Conservation (phyloP, 2,113 vertebrate species). For the Malurus elegans region DNA sequence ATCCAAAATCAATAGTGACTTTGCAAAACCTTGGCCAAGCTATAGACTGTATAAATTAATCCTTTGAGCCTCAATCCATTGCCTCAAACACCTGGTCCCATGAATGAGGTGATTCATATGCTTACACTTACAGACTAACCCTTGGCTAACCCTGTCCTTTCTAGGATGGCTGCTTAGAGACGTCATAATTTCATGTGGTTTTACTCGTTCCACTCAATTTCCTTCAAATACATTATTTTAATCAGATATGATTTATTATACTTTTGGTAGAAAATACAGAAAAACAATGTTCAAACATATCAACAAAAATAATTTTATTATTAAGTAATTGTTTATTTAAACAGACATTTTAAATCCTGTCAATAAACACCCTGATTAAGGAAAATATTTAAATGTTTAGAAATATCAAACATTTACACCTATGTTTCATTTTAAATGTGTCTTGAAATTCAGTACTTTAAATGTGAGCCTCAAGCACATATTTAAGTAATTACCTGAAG, state of each 20-base stretch:
- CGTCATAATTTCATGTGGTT: background rate
- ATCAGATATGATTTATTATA: background rate
- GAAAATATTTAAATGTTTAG: background rate
- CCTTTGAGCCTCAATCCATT: background rate
- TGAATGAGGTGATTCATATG: background rate
- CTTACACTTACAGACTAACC: background rate
- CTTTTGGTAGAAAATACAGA: background rate
- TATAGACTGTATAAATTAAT: background rate
- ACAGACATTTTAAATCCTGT: background rate
- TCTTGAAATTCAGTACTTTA: background rate
- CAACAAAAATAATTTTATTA: background rate
- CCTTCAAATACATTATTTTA: background rate
- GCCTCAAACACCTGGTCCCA: background rate
- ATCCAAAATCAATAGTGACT: conserved; percentile 16
- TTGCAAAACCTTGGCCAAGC: background rate
- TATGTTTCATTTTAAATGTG: background rate
- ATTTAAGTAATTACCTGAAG: background rate
- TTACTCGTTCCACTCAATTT: background rate
- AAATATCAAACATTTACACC: background rate
- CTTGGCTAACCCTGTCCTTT: conserved; percentile 1
- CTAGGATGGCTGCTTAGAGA: background rate
- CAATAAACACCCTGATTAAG: background rate
- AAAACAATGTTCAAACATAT: background rate
- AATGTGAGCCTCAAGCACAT: background rate
- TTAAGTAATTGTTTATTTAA: background rate